Conservation (phyloP, 2,797 vertebrate species). For the Carapus acus region DNA sequence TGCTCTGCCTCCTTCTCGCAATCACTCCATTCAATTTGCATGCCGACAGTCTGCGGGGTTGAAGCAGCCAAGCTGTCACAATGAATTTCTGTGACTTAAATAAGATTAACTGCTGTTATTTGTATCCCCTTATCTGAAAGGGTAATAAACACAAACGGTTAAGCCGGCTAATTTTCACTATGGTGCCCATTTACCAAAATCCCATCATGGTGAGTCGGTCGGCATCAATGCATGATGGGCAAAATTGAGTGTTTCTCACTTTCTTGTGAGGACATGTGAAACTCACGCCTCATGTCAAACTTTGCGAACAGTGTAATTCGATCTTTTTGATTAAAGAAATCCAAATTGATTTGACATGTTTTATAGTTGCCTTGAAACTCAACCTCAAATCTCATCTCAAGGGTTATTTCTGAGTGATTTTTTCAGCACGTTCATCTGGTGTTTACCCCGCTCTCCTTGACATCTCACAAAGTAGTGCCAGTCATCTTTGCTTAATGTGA, state of each 20-base stretch:
- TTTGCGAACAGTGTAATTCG: too few relatives aligned
- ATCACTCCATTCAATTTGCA: slow-evolving; percentile 63
- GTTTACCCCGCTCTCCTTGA: neutral
- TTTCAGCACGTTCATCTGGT: too few relatives aligned
- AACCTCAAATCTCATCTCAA: too few relatives aligned
- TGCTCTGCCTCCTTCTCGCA: slow-evolving; percentile 48
- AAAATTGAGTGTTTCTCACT: slow-evolving; percentile 8
- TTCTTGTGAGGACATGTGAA: neutral
- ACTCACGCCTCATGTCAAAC: neutral
- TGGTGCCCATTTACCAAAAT: slow-evolving; percentile 61
- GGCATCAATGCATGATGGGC: slow-evolving; percentile 28
- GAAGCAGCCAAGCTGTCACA: slow-evolving; percentile 66
- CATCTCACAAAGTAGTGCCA: too few relatives aligned
- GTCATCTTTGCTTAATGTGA: too few relatives aligned
- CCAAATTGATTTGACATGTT: too few relatives aligned
- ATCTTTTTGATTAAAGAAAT: too few relatives aligned
- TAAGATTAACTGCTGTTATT: slow-evolving; percentile 74
- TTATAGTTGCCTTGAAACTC: too few relatives aligned
- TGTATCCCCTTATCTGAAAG: slow-evolving; percentile 66
- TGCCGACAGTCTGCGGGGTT: slow-evolving; percentile 49
- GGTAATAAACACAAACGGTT: slow-evolving; percentile 66
- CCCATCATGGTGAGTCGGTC: slow-evolving; percentile 50
- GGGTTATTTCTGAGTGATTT: too few relatives aligned
- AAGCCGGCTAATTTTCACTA: slow-evolving; percentile 68
- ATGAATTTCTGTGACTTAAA: slow-evolving; percentile 70